Conservation (phyloP, 2,797 vertebrate genomes). For the Myoxocephalus aenaeus region DNA sequence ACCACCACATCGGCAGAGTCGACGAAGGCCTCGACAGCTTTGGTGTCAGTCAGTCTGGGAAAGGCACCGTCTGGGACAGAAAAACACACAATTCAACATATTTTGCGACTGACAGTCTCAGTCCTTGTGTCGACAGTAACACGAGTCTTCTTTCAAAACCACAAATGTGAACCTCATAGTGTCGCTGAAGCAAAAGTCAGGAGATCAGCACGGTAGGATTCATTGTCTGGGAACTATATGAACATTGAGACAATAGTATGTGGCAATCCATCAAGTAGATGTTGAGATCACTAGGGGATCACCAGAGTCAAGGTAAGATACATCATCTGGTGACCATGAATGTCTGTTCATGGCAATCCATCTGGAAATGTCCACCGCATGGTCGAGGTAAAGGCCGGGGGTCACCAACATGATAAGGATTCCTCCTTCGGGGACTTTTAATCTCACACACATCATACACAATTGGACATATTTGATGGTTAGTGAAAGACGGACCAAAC, state of each 20-base stretch:
- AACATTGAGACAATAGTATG: not conserved
- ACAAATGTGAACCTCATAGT: not conserved
- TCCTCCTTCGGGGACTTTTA: not conserved
- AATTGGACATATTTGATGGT: not conserved
- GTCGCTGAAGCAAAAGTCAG: not conserved
- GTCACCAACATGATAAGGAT: not conserved
- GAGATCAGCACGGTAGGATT: not conserved
- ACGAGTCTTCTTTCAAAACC: not conserved
- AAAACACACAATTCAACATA: not conserved
- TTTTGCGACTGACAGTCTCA: not conserved
- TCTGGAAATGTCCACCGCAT: not conserved
- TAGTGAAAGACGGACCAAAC: not conserved
- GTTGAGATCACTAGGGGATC: not conserved
- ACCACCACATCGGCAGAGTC: slow-evolving; percentile 82
- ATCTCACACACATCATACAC: not conserved
- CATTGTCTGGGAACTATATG: not conserved
- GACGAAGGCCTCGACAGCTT: slow-evolving; percentile 79
- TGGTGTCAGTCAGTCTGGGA: slow-evolving; percentile 70
- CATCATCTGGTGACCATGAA: not conserved
- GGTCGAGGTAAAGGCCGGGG: not conserved
- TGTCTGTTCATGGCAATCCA: not conserved
- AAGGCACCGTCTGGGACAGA: slow-evolving; percentile 61
- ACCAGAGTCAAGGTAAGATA: not conserved
- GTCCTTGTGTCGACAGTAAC: not conserved
- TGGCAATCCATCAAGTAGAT: not conserved